These are phyloP conservation scores for Sepioteuthis lessoniana DNA, from an alignment of 2,888 invertebrate species.

Conservation along the genomic window DNA sequence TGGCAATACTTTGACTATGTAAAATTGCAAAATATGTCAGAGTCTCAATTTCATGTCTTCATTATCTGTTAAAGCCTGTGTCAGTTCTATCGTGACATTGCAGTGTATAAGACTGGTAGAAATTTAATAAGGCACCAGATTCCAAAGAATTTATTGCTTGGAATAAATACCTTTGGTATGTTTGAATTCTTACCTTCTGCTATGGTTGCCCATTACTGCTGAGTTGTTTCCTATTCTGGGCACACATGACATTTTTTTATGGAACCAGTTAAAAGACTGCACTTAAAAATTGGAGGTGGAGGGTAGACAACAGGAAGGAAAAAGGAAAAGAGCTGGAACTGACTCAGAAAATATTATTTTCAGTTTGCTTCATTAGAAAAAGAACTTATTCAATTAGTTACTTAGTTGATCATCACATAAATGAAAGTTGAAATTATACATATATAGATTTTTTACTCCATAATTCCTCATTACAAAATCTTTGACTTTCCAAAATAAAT, in stretches of 20 bases:
- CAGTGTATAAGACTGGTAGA: not conserved
- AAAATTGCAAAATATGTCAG: not conserved
- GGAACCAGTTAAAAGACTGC: conserved; percentile 33
- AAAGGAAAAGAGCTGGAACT: not conserved
- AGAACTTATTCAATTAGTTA: not conserved
- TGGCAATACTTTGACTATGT: not conserved
- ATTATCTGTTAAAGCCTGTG: not conserved
- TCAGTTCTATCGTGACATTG: not conserved
- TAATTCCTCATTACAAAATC: too few relatives aligned
- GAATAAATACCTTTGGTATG: conserved; percentile 33
- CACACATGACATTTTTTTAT: conserved; percentile 25
- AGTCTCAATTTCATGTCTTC: not conserved
- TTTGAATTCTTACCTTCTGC: conserved; percentile 8
- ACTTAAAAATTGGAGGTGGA: not conserved
- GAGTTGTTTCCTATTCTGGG: conserved; percentile 33
- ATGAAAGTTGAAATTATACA: not conserved
- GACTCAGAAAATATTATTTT: not conserved
- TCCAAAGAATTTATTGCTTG: conserved; percentile 14
- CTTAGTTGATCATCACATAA: too few relatives aligned
- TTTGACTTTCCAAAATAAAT: too few relatives aligned
- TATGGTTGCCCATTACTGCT: conserved; percentile 16
- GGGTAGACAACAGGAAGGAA: not conserved
- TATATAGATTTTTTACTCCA: not conserved
- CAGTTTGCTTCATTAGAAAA: not conserved
- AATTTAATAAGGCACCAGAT: conserved; percentile 33